phyloP scores from a whole-genome alignment of 2,888 invertebrate species.

The Rhabditophanes sp. region DNA sequence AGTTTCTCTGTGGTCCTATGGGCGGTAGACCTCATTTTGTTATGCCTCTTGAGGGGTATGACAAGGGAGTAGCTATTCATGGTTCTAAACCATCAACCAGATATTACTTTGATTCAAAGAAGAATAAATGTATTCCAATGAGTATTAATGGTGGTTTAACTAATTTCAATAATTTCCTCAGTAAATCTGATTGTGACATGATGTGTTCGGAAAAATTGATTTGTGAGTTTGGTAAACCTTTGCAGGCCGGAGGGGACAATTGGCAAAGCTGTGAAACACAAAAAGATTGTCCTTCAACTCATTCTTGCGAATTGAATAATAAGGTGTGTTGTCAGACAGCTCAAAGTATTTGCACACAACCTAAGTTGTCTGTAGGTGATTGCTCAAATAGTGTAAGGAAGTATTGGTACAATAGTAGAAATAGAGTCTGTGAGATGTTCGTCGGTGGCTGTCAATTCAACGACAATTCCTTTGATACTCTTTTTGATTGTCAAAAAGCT shows the following conservation, averaged over 20 bases:
- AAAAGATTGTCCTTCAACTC: conserved; percentile 27
- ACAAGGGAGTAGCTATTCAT: conserved; percentile 16
- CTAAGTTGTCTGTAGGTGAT: conserved; percentile 32
- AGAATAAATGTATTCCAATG: conserved; percentile 15
- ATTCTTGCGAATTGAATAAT: conserved; percentile 28
- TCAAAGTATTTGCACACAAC: conserved; percentile 37
- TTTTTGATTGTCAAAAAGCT: conserved; percentile 29
- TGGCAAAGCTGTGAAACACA: conserved; percentile 34
- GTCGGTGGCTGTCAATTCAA: conserved; percentile 15
- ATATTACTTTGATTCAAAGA: conserved; percentile 34
- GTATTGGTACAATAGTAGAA: conserved; percentile 34
- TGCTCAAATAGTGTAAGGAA: conserved; percentile 28
- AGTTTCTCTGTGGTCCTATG: conserved; percentile 24
- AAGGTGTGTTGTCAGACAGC: conserved; percentile 40
- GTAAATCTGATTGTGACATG: conserved; percentile 27
- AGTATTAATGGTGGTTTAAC: conserved; percentile 33
- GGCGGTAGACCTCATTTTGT: conserved; percentile 23
- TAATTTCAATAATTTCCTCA: conserved; percentile 37
- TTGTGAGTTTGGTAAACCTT: conserved; percentile 35
- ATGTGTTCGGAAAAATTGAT: conserved; percentile 39
- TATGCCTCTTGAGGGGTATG: conserved; percentile 27
- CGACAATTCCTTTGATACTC: conserved; percentile 27
- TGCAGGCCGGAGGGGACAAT: conserved; percentile 34
- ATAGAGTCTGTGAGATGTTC: conserved; percentile 26
- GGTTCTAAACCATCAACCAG: conserved; percentile 23